A percentile compares a stretch with the other conserved stretches of the same genome.
These are phyloP conservation scores for Aquatica leii DNA, from an alignment of 2,888 invertebrate genomes.

Conservation along the genomic window DNA sequence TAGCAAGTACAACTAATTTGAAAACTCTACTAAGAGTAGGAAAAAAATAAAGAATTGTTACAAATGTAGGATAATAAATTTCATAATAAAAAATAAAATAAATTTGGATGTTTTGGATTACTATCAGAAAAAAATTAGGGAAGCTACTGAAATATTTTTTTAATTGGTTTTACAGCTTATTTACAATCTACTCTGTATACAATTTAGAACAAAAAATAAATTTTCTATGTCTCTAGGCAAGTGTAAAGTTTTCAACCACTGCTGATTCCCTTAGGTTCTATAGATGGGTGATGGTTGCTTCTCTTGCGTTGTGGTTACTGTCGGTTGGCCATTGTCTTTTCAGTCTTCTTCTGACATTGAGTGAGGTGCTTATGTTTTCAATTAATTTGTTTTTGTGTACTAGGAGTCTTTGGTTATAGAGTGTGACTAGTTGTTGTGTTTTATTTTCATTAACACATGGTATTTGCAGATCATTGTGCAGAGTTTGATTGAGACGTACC, in stretches of 20 bases:
- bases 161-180: background rate
- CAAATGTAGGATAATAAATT: too few species aligned
- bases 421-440: constrained; percentile 3
- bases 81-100: too few species aligned
- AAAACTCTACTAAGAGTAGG: too few species aligned
- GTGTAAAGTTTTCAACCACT: background rate
- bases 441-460: constrained; percentile 2
- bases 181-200: background rate
- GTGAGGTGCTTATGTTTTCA: background rate
- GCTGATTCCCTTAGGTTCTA: background rate
- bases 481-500: constrained; percentile 9
- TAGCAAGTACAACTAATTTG: too few species aligned
- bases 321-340: too few species aligned
- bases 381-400: too few species aligned
- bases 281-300: too few species aligned
- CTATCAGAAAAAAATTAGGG: too few species aligned
- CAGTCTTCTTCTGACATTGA: too few species aligned
- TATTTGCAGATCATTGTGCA: constrained; percentile 7
- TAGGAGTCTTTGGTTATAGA: background rate
- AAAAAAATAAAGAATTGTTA: too few species aligned
- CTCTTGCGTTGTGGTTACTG: background rate
- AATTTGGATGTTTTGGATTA: too few species aligned
- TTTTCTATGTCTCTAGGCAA: background rate
- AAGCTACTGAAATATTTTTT: too few species aligned
- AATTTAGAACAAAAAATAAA: background rate